Percentiles rank a stretch among this genome's conserved stretches.
Evolutionary conservation across 2,797 vertebrate species (phyloP).

Genomic region (Amphiprion clarkii): DNA sequence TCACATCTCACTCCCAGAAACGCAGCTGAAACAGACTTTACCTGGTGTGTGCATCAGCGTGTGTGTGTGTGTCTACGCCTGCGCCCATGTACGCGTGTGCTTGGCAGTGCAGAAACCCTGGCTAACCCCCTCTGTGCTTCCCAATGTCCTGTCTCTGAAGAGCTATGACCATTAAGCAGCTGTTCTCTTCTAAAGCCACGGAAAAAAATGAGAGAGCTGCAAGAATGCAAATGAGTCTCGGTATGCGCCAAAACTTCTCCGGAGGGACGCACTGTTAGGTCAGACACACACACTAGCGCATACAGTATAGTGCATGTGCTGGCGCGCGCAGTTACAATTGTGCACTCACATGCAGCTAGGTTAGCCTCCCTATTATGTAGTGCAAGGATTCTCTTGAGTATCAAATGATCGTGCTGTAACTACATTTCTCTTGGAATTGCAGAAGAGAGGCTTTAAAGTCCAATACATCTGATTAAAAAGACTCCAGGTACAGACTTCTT

Average conservation of each 20-base stretch:
- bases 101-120: conserved; percentile 70
- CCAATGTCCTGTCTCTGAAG: conserved; percentile 84
- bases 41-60: conserved; percentile 68
- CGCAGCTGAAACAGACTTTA: conserved; percentile 67
- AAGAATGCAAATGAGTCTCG: conserved; percentile 82
- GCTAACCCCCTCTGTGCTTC: conserved; percentile 76
- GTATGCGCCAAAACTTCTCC: conserved; percentile 76
- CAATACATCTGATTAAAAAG: conserved; percentile 60
- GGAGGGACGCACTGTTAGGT: conserved; percentile 74
- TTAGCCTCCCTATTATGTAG: conserved; percentile 70
- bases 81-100: conserved; percentile 27
- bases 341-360: conserved; percentile 53
- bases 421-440: conserved; percentile 71
- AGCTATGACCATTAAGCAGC: conserved; percentile 86
- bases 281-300: conserved; percentile 40
- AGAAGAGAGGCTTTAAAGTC: conserved; percentile 58
- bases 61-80: conserved; percentile 2
- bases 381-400: conserved; percentile 72
- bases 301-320: conserved; percentile 33
- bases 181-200: conserved; percentile 79
- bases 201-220: conserved; percentile 68
- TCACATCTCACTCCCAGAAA: conserved; percentile 71
- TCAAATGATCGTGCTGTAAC: conserved; percentile 75
- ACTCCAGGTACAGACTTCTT: conserved; percentile 39
- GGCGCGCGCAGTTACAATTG: conserved; percentile 31